A percentile compares a stretch with the other conserved stretches of the same genome.
phyloP scores from a whole-genome alignment of 2,113 vertebrate species.

The Arizona elegans region DNA sequence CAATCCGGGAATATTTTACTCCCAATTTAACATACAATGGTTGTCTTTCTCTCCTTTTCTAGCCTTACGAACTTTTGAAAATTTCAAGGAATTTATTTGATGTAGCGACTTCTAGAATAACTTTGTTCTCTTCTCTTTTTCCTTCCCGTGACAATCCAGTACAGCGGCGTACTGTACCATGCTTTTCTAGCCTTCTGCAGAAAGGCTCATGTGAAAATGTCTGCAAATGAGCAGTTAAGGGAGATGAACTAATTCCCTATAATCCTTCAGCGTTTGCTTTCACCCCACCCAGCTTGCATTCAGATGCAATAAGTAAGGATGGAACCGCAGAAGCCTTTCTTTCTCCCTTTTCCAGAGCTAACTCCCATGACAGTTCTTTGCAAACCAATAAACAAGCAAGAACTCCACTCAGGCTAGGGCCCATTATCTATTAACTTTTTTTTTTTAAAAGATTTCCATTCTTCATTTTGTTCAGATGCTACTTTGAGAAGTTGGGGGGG shows the following conservation, averaged over 20 bases:
- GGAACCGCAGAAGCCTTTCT: slow-evolving; percentile 44
- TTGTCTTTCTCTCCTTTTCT: slow-evolving; percentile 31
- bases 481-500: not conserved
- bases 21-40: slow-evolving; percentile 43
- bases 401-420: slow-evolving; percentile 16
- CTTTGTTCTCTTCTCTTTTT: not conserved
- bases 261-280: slow-evolving; percentile 34
- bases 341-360: slow-evolving; percentile 17
- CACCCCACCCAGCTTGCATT: slow-evolving; percentile 34
- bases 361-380: slow-evolving; percentile 27
- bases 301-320: slow-evolving; percentile 41
- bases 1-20: slow-evolving; percentile 53
- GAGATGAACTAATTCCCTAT: slow-evolving; percentile 23
- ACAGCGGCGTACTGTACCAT: not conserved
- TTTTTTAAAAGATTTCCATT: not conserved
- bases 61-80: slow-evolving; percentile 23
- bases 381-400: slow-evolving; percentile 4
- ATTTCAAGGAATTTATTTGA: not conserved
- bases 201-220: slow-evolving; percentile 21
- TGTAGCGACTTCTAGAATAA: not conserved
- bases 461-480: not conserved
- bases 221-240: slow-evolving; percentile 30
- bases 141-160: not conserved
- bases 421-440: not conserved
- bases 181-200: slow-evolving; percentile 14